These are phyloP conservation scores for Leptinotarsa rubiginosa DNA, from an alignment of 2,888 invertebrate species.

Conservation along the genomic window DNA sequence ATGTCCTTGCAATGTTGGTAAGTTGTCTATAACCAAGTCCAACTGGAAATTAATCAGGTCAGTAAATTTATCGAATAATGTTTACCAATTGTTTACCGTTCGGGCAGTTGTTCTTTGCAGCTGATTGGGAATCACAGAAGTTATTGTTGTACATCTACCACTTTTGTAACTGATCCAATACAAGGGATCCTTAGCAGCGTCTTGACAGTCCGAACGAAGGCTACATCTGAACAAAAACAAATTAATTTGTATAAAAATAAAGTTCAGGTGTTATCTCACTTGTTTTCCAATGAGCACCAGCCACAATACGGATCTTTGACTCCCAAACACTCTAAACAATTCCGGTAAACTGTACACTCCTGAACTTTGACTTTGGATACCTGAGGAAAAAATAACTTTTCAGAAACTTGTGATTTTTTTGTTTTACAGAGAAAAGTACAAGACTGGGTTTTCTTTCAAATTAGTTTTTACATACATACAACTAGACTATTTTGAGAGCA, in stretches of 20 bases:
- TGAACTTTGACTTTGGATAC: constrained; percentile 93
- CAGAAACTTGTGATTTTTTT: neutral
- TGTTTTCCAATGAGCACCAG: constrained; percentile 96
- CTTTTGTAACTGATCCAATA: constrained; percentile 98
- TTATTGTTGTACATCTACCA: constrained; percentile 96
- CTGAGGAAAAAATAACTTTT: constrained; percentile 56
- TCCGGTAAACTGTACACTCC: constrained; percentile 91
- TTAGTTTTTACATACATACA: too few relatives aligned
- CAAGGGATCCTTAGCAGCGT: constrained; percentile 90
- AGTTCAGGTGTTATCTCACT: constrained; percentile 66
- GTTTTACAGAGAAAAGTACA: too few relatives aligned
- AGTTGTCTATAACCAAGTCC: constrained; percentile 93
- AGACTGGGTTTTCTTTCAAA: too few relatives aligned
- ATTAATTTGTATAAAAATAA: neutral
- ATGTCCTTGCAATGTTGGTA: constrained; percentile 90
- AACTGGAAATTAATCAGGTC: constrained; percentile 68
- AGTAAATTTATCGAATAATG: neutral
- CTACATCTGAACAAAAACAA: constrained; percentile 76
- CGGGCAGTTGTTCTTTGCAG: constrained; percentile 93
- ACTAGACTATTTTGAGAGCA: too few relatives aligned
- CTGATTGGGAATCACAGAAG: constrained; percentile 89
- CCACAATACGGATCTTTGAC: constrained; percentile 97
- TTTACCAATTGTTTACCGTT: constrained; percentile 70
- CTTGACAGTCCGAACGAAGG: constrained; percentile 89
- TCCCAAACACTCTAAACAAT: constrained; percentile 91